Percentiles rank a stretch among this genome's conserved stretches.
These are phyloP conservation scores for Cyprinodon tularosa DNA, from an alignment of 2,113 vertebrate genomes.

Conservation along the genomic window DNA sequence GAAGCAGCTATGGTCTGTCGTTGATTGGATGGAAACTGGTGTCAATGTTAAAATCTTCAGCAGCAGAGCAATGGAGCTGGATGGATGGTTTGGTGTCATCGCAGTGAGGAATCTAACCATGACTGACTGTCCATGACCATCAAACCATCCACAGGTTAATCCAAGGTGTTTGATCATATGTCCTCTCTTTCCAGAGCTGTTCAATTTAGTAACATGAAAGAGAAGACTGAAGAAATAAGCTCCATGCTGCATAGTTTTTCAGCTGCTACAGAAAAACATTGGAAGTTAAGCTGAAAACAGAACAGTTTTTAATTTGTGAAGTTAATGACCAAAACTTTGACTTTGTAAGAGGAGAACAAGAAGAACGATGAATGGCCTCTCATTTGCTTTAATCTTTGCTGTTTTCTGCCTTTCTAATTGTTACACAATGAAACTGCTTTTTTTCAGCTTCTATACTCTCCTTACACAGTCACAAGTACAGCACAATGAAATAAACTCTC, in stretches of 20 bases:
- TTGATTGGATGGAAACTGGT: not conserved
- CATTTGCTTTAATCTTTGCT: no score
- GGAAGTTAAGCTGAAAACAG: not conserved
- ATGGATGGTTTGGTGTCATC: not conserved
- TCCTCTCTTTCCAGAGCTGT: no score
- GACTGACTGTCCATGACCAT: not conserved
- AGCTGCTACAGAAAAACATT: not conserved
- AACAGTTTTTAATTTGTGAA: not conserved
- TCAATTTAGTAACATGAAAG: not conserved
- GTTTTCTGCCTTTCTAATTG: no score
- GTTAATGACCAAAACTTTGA: not conserved
- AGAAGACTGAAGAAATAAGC: not conserved
- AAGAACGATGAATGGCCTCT: not conserved
- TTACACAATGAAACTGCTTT: no score
- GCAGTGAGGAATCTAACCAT: not conserved
- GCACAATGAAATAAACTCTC: no score
- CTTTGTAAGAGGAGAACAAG: not conserved
- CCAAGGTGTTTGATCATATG: no score
- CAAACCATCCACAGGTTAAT: not conserved
- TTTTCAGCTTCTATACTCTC: no score
- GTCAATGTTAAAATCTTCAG: not conserved
- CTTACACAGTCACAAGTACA: no score
- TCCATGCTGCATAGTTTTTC: no score
- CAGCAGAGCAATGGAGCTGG: not conserved
- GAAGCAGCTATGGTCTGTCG: not conserved